Conservation (phyloP, 92 coral and sea anemone species). For the Pocillopora grandis region DNA sequence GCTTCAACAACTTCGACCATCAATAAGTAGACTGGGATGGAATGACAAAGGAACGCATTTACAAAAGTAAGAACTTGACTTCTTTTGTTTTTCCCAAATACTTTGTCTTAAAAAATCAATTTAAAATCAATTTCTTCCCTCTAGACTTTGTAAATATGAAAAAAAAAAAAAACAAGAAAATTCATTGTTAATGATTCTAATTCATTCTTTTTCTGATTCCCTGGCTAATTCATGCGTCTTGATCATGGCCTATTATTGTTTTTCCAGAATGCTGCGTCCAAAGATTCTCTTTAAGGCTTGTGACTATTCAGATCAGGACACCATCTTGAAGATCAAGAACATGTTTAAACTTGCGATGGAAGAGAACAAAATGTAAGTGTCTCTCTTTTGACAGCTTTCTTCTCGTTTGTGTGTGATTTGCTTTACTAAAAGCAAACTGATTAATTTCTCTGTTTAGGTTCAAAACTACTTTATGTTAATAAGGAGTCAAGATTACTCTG, state of each 20-base stretch:
- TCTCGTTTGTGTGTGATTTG: neutral
- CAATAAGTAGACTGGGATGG: constrained; percentile 46
- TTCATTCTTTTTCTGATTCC: neutral
- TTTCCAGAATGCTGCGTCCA: constrained; percentile 41
- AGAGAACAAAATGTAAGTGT: constrained; percentile 17
- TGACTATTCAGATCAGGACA: constrained; percentile 26
- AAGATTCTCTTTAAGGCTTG: constrained; percentile 29
- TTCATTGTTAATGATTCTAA: neutral
- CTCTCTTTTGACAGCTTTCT: no score
- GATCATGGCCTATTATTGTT: neutral
- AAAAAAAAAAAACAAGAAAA: no score
- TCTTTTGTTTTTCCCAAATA: neutral
- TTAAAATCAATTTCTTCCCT: no score
- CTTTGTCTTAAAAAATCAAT: neutral
- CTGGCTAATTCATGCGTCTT: neutral
- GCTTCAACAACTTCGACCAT: constrained; percentile 51
- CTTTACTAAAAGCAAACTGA: neutral
- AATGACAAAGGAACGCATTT: constrained; percentile 59
- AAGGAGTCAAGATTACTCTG: no score
- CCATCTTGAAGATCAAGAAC: constrained; percentile 18
- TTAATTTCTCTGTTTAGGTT: no score
- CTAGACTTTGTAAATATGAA: no score
- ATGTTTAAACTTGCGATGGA: constrained; percentile 36
- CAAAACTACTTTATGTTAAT: no score
- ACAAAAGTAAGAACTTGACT: constrained; percentile 46